These are phyloP conservation scores for Phylloscopus trochilus DNA, from an alignment of 2,113 vertebrate genomes.

Conservation along the genomic window DNA sequence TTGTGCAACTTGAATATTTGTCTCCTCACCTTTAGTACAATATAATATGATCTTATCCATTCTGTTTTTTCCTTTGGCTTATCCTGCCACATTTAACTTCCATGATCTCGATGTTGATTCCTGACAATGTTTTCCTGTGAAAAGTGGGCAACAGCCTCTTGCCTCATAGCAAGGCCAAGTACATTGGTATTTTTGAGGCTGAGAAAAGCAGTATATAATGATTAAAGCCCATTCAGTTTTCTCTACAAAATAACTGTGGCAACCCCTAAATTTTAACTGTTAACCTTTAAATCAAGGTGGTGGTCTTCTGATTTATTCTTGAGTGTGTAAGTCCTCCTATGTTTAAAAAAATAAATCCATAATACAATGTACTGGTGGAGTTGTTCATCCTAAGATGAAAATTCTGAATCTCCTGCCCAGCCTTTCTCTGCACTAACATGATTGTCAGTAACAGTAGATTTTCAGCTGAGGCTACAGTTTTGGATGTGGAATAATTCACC, in stretches of 20 bases:
- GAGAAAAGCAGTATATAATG: background rate
- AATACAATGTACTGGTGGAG: background rate
- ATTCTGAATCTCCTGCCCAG: background rate
- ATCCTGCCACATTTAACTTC: background rate
- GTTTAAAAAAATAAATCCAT: background rate
- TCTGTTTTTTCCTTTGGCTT: background rate
- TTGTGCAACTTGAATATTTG: background rate
- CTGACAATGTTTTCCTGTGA: background rate
- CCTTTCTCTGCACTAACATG: background rate
- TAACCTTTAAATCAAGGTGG: background rate
- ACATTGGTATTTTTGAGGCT: background rate
- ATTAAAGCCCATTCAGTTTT: background rate
- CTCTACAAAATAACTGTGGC: background rate
- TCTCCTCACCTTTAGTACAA: background rate
- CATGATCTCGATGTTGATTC: rapidly evolving
- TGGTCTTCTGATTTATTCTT: background rate
- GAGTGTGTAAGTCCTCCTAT: background rate
- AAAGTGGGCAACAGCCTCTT: background rate
- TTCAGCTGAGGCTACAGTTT: background rate
- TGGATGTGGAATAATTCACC: background rate
- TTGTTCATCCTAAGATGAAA: background rate
- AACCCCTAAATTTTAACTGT: background rate
- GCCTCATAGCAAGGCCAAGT: background rate
- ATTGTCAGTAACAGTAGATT: background rate
- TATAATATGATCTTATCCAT: background rate